Percentiles rank a stretch among this genome's conserved stretches.
Conservation (phyloP, 1,140 invertebrate species). For the Neuroterus valhalla region DNA sequence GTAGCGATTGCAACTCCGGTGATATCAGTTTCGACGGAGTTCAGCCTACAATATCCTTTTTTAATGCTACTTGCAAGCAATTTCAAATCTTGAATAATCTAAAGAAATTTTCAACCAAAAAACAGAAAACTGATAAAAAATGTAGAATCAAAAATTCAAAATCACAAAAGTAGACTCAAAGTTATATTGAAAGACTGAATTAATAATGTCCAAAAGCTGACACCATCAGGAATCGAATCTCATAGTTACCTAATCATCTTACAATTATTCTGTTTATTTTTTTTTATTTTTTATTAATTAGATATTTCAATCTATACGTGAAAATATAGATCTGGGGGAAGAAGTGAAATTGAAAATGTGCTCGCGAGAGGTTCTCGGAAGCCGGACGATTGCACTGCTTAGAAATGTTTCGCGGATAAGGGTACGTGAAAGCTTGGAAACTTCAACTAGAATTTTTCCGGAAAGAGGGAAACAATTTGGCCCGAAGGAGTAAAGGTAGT, state of each 20-base stretch:
- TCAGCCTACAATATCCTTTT: conserved; percentile 96
- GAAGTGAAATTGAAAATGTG: not conserved
- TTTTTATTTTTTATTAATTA: too few species aligned
- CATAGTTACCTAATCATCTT: too few species aligned
- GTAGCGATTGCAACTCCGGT: conserved; percentile 91
- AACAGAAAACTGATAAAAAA: not conserved
- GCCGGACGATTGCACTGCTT: conserved; percentile 22
- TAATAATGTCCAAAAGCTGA: too few species aligned
- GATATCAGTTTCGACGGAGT: conserved; percentile 92
- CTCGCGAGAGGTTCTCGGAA: conserved; percentile 9
- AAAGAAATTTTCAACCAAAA: too few species aligned
- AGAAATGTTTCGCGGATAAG: conserved; percentile 15
- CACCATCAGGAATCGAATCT: too few species aligned
- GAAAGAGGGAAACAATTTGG: conserved; percentile 1
- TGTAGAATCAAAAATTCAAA: not conserved
- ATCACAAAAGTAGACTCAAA: too few species aligned
- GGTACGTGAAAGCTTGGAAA: conserved; percentile 38
- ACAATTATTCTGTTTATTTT: too few species aligned
- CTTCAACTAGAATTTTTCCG: conserved; percentile 35
- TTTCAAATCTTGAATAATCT: conserved; percentile 5
- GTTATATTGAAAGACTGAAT: too few species aligned
- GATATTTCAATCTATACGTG: too few species aligned
- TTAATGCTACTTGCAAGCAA: conserved; percentile 66
- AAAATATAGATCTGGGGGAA: not conserved
- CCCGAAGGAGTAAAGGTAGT: conserved; percentile 39